phyloP scores from a whole-genome alignment of 2,113 vertebrate genomes.

The Pitta sordida region DNA sequence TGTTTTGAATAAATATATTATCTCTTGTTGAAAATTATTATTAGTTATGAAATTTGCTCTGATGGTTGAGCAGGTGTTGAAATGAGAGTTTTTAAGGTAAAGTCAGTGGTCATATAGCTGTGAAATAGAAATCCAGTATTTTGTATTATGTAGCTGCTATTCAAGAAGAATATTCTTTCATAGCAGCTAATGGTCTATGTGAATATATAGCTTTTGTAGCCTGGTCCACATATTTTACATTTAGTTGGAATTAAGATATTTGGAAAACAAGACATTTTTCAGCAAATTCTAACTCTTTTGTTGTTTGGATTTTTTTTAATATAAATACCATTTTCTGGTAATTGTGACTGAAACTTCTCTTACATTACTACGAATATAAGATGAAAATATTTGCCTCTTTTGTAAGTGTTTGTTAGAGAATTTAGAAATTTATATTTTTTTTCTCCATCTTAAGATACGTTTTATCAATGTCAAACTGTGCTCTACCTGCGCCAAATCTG shows the following conservation, averaged over 20 bases:
- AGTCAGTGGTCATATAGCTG: not conserved
- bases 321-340: not conserved
- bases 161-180: not conserved
- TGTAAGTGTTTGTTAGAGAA: not conserved
- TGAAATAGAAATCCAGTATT: constrained; percentile 17
- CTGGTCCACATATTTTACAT: not conserved
- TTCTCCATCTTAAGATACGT: not conserved
- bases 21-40: not conserved
- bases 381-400: not conserved
- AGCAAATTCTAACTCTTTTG: not conserved
- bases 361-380: not conserved
- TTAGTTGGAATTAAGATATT: not conserved
- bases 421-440: not conserved
- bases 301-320: not conserved
- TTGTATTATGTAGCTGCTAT: not conserved
- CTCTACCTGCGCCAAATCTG: not conserved
- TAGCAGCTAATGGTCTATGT: not conserved
- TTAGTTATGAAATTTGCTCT: not conserved
- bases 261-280: not conserved
- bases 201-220: not conserved
- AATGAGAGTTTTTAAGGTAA: not conserved
- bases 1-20: constrained; percentile 9
- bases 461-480: not conserved
- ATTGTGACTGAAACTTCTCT: not conserved
- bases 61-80: not conserved